Base-by-base conservation (phyloP, 2,888 invertebrate genomes). In the Sinotaia quadrata region DNA sequence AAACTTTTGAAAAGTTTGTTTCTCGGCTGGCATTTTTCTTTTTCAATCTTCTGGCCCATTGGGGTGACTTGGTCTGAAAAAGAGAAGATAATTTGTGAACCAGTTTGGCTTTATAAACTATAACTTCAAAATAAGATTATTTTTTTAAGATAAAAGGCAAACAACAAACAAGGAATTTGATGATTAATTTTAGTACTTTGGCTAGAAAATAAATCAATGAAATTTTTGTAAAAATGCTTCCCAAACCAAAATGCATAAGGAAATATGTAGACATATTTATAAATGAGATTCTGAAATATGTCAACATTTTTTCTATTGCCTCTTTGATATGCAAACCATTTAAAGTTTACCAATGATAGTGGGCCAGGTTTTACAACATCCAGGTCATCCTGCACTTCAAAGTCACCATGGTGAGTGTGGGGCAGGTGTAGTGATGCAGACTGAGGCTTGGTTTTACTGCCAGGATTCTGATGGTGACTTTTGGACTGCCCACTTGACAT, bases 41-140 rank as follows among this genome's bases (percentile, higher is more conserved):
- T 61, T 83, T 78, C 21, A 84, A 74, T 62, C 80, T 80, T 67
- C 79, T 81, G 54, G 81, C 76, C 84, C 82, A 82, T 63, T 83
- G 75, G 36, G 80, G 78, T 41, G 80, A 76, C 60, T 75, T 76
- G 24, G 81, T 79, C 83, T 85, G 78, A 62, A 80, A 82, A 63
- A 60, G 5, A 18, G 51, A 27, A 21, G 27, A 47, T 2, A 1
- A 15, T 47, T 4, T 3, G 47, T 47, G 24, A 7, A 47, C 47
- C 8, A 7, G 8, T 47, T 47, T 47, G 4, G n/a, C 47, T 47
- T 47, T 47, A 2, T 12, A 18, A 47, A 7, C 1, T 4, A 12
- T 47, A 24, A 15, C 47, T 21, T 21, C 18, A 47, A 21, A 18
- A 47, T 24, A 47, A 47, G 47, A 15, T 41, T 8, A 12, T 18